Evolutionary conservation across 2,888 invertebrate species (phyloP).

Genomic region (Caenorhabditis sp.): DNA sequence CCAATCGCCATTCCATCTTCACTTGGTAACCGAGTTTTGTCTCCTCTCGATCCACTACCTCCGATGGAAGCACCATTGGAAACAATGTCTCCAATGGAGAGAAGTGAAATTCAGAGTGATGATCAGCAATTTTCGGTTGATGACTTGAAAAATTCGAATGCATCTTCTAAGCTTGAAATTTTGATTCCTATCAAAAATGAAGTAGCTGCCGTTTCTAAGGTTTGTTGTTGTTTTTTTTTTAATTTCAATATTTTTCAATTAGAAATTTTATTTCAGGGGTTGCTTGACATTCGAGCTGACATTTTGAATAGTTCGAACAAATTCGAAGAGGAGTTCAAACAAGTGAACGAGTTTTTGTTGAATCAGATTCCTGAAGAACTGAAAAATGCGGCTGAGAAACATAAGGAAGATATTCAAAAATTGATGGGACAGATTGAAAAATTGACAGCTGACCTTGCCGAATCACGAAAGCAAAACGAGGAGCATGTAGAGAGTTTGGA

Average conservation of each 20-base stretch:
- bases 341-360: conserved; percentile 7
- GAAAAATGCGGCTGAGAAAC: not conserved
- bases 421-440: not conserved
- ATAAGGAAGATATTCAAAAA: not conserved
- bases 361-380: not conserved
- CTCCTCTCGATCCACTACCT: not conserved
- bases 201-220: conserved; percentile 23
- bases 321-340: conserved; percentile 17
- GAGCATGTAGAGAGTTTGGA: not conserved
- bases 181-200: conserved; percentile 29
- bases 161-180: conserved; percentile 12
- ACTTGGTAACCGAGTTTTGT: not conserved
- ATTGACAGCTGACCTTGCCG: not conserved
- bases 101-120: not conserved
- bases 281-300: conserved; percentile 31
- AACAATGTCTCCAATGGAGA: not conserved
- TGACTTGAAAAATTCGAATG: conserved; percentile 38
- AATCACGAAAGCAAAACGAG: not conserved
- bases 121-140: conserved; percentile 37
- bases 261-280: too few relatives aligned
- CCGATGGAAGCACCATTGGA: not conserved
- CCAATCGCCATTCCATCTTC: conserved; percentile 46
- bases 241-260: too few relatives aligned
- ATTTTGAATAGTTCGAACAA: conserved; percentile 18
- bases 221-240: too few relatives aligned